phyloP scores from a whole-genome alignment of 2,797 vertebrate species.

The Antennarius maculatus region DNA sequence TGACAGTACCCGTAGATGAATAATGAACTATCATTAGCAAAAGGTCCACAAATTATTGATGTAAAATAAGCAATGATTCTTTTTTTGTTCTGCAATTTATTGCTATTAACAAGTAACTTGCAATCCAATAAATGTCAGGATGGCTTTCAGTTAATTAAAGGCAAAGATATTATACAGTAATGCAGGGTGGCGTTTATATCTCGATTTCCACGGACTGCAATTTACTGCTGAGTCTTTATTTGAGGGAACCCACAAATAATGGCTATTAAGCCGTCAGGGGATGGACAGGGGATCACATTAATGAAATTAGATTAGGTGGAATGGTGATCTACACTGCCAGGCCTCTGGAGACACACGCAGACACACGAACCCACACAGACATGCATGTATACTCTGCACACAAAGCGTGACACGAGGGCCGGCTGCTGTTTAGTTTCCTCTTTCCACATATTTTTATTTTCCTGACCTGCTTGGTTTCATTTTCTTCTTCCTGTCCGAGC shows the following conservation, averaged over 20 bases:
- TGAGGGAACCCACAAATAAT: slow-evolving; percentile 99
- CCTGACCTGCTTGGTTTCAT: slow-evolving; percentile 49
- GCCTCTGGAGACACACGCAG: slow-evolving; percentile 60
- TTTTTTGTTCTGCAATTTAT: slow-evolving; percentile 87
- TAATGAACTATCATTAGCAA: slow-evolving; percentile 85
- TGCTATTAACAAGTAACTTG: slow-evolving; percentile 96
- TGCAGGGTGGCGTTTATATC: slow-evolving; percentile 96
- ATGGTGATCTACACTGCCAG: slow-evolving; percentile 84
- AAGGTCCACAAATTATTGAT: slow-evolving; percentile 86
- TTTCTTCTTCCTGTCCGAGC: slow-evolving; percentile 64
- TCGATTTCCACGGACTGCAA: slow-evolving; percentile 93
- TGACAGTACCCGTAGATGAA: slow-evolving; percentile 68
- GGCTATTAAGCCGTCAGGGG: slow-evolving; percentile 94
- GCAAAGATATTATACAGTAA: slow-evolving; percentile 98
- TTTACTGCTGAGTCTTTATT: slow-evolving; percentile 94
- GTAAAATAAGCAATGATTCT: slow-evolving; percentile 90
- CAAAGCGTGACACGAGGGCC: slow-evolving; percentile 39
- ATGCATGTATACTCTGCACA: slow-evolving; percentile 20
- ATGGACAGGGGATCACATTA: slow-evolving; percentile 96
- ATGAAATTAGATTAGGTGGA: slow-evolving; percentile 94
- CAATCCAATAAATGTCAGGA: slow-evolving; percentile 97
- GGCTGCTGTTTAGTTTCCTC: slow-evolving; percentile 41
- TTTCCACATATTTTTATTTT: slow-evolving; percentile 38
- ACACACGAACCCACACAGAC: slow-evolving; percentile 39
- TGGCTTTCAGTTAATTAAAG: slow-evolving; percentile 99